A percentile compares a stretch with the other conserved stretches of the same genome.
Evolutionary conservation across 1,140 invertebrate genomes (phyloP).

Genomic region (Sminthurinus signatus): DNA sequence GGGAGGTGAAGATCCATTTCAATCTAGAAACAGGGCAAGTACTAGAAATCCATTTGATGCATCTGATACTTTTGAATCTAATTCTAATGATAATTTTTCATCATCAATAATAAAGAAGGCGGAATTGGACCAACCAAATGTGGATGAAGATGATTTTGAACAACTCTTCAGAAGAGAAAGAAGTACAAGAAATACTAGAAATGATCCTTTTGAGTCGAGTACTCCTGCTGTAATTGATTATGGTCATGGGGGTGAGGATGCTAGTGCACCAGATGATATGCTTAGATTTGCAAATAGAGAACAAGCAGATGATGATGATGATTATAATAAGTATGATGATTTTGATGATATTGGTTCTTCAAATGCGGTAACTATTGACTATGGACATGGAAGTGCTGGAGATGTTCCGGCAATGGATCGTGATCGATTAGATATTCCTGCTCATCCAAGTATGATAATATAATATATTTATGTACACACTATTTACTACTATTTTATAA

Average conservation of each 20-base stretch:
- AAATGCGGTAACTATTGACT: conserved; percentile 32
- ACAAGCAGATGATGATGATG: background rate
- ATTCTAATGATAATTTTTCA: background rate
- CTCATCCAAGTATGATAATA: conserved; percentile 8
- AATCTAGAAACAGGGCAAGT: background rate
- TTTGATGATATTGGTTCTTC: conserved; percentile 12
- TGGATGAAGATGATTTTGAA: conserved; percentile 10
- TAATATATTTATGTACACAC: too few relatives aligned
- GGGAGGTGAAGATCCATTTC: background rate
- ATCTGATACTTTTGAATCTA: background rate
- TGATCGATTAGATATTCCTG: background rate
- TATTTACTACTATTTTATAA: background rate
- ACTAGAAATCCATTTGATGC: background rate
- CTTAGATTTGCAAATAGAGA: background rate
- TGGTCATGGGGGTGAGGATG: conserved; percentile 6
- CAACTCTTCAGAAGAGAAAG: background rate
- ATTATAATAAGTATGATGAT: conserved; percentile 5
- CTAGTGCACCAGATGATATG: conserved; percentile 10
- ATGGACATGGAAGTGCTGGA: conserved; percentile 24
- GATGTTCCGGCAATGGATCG: background rate
- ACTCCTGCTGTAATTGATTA: conserved; percentile 22
- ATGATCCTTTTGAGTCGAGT: background rate
- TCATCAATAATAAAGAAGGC: background rate
- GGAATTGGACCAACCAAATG: background rate
- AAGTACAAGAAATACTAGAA: background rate